A percentile compares a stretch with the other conserved stretches of the same genome.
Conservation (phyloP, 2,888 invertebrate genomes). For the Gymnosoma rotundatum region DNA sequence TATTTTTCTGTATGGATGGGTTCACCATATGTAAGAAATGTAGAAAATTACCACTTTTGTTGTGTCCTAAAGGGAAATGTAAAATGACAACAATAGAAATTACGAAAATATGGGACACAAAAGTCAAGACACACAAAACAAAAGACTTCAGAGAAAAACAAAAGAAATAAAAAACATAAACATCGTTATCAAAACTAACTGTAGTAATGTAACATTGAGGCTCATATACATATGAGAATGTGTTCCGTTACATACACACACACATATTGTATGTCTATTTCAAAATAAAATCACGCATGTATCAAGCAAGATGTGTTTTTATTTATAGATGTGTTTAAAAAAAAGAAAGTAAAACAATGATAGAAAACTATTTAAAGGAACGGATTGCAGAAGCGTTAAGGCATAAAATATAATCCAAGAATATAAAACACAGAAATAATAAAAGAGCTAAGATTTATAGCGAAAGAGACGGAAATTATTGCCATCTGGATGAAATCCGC, state of each 20-base stretch:
- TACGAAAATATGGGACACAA: slow-evolving; percentile 62
- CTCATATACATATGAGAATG: no score
- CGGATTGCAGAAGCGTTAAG: slow-evolving; percentile 56
- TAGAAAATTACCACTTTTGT: slow-evolving; percentile 63
- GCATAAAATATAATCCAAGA: slow-evolving; percentile 60
- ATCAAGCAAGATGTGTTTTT: neutral
- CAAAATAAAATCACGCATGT: no score
- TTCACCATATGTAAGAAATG: slow-evolving; percentile 20
- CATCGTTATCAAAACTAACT: slow-evolving; percentile 44
- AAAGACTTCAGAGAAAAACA: slow-evolving; percentile 20
- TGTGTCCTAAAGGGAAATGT: slow-evolving; percentile 45
- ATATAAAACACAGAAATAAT: slow-evolving; percentile 31
- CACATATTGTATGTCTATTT: no score
- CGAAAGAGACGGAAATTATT: no score
- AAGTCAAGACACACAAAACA: slow-evolving; percentile 50
- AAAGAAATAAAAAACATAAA: slow-evolving; percentile 22
- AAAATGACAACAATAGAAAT: slow-evolving; percentile 64
- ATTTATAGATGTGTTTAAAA: slow-evolving; percentile 8
- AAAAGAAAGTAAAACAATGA: slow-evolving; percentile 32
- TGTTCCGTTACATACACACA: neutral
- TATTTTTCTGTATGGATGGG: neutral
- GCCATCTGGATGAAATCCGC: no score
- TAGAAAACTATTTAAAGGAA: neutral
- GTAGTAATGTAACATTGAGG: slow-evolving; percentile 16
- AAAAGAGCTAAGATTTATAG: no score